A percentile compares a stretch with the other conserved stretches of the same genome.
Evolutionary conservation across 2,113 vertebrate genomes (phyloP).

Genomic region (Panthera tigris): DNA sequence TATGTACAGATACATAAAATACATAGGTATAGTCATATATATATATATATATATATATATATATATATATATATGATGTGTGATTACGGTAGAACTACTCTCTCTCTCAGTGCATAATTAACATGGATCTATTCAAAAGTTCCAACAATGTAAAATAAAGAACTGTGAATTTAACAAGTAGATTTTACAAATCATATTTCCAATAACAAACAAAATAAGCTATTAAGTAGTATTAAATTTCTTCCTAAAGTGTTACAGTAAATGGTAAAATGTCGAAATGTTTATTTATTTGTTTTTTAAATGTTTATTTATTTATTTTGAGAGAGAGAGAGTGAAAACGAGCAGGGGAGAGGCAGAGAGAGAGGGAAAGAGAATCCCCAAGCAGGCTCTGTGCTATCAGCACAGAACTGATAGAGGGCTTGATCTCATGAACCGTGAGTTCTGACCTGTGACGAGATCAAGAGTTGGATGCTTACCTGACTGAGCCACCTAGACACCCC

Average conservation of each 20-base stretch:
- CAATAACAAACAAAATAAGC: background rate
- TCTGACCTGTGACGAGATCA: too few relatives aligned
- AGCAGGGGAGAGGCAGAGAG: too few relatives aligned
- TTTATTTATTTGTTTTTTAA: background rate
- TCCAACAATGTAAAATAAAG: background rate
- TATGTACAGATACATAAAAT: background rate
- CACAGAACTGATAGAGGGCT: too few relatives aligned
- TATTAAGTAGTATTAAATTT: background rate
- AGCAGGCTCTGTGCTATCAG: too few relatives aligned
- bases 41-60: fast-evolving
- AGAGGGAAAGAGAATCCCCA: too few relatives aligned
- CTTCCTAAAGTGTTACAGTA: background rate
- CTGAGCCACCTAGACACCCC: too few relatives aligned
- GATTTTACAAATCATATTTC: background rate
- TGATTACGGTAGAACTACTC: background rate
- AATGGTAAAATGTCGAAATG: background rate
- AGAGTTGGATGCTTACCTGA: too few relatives aligned
- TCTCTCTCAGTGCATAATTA: background rate
- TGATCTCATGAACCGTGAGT: too few relatives aligned
- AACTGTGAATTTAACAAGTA: background rate
- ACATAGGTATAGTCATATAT: background rate
- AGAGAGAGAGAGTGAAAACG: too few relatives aligned
- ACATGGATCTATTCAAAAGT: background rate
- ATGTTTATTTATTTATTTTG: too few relatives aligned
- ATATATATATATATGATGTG: background rate